Conservation (phyloP, 2,888 invertebrate species). For the Odontothrips loti region DNA sequence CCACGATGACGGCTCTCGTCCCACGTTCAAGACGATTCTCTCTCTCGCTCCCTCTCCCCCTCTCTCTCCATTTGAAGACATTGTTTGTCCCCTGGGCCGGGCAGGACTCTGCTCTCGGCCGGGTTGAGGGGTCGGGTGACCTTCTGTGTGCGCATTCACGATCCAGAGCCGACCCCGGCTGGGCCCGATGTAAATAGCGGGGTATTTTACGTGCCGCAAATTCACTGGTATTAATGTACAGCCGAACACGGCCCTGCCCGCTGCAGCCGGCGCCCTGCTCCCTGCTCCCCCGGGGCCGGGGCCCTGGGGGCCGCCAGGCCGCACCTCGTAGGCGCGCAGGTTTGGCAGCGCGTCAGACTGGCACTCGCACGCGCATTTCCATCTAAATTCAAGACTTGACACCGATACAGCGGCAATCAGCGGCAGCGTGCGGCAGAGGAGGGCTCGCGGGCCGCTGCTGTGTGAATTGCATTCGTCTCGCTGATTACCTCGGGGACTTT, state of each 20-base stretch:
- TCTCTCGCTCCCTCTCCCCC: neutral
- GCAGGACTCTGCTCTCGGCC: neutral
- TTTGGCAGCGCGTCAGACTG: neutral
- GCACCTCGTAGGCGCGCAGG: no score
- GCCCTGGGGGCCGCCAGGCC: no score
- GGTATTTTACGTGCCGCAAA: no score
- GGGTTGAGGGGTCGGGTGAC: no score
- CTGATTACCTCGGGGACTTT: constrained; percentile 23
- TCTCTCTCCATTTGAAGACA: constrained; percentile 19
- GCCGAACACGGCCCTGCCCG: no score
- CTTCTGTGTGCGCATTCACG: neutral
- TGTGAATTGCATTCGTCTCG: constrained; percentile 21
- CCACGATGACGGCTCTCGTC: neutral
- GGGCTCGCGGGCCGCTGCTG: neutral
- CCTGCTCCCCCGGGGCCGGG: no score
- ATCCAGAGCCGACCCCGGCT: no score
- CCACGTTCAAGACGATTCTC: neutral
- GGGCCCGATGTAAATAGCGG: no score
- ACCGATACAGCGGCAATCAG: constrained; percentile 9
- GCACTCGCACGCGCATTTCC: neutral
- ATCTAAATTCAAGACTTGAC: constrained; percentile 8
- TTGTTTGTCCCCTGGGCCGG: constrained; percentile 17
- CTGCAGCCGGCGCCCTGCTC: no score
- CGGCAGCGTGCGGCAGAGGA: neutral
- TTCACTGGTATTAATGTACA: no score